phyloP scores from a whole-genome alignment of 2,888 invertebrate genomes.

The Cinara cedri region DNA sequence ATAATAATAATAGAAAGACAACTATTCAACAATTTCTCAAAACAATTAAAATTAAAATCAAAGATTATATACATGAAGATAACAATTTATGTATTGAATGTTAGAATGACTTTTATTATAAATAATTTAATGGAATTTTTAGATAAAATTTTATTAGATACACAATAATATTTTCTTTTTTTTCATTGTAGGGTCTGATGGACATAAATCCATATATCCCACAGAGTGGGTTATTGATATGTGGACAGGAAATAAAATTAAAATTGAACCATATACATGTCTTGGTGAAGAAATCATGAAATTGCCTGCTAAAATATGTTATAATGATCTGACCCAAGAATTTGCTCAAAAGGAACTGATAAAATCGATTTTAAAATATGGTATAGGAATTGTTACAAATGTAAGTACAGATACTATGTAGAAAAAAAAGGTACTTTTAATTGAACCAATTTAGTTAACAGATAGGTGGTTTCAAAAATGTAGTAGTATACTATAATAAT shows the following conservation, averaged over 20 bases:
- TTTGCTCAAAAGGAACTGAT: slow-evolving; percentile 65
- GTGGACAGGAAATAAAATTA: slow-evolving; percentile 48
- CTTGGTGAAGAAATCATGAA: slow-evolving; percentile 57
- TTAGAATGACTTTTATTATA: slow-evolving; percentile 63
- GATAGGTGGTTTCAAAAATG: too few species aligned
- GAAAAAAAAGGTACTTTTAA: too few species aligned
- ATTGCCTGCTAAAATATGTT: slow-evolving; percentile 55
- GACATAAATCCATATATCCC: slow-evolving; percentile 67
- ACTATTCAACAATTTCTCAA: slow-evolving; percentile 65
- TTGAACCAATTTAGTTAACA: too few species aligned
- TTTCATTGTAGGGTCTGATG: slow-evolving; percentile 67
- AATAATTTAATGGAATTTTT: neutral
- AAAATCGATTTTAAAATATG: slow-evolving; percentile 66
- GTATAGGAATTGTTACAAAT: slow-evolving; percentile 64
- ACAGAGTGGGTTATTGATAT: slow-evolving; percentile 64
- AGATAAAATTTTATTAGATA: neutral
- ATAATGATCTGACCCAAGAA: slow-evolving; percentile 65
- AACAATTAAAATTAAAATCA: slow-evolving; percentile 65
- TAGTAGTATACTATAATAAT: too few species aligned
- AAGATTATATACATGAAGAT: slow-evolving; percentile 62
- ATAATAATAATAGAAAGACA: slow-evolving; percentile 69
- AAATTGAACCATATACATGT: slow-evolving; percentile 56
- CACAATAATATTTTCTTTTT: slow-evolving; percentile 9
- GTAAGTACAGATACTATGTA: slow-evolving; percentile 59
- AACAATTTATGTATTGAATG: slow-evolving; percentile 66